These are phyloP conservation scores for Axinella damicornis DNA, from an alignment of 37 sponge, comb jelly and placozoan genomes.

Conservation along the genomic window DNA sequence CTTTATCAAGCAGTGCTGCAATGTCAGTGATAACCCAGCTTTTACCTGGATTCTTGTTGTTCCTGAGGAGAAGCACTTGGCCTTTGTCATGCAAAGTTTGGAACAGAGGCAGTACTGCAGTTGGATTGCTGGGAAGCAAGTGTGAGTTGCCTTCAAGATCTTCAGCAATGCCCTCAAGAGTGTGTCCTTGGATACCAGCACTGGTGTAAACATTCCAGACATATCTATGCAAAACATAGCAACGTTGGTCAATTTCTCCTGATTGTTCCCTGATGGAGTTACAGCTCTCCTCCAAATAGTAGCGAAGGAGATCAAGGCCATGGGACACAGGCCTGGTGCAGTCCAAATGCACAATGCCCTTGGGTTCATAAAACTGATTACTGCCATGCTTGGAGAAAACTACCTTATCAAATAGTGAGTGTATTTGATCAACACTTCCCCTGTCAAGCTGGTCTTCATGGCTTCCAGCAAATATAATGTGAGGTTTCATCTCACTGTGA, in stretches of 20 bases:
- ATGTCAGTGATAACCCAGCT: slow-evolving; percentile 21
- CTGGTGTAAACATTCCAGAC: background rate
- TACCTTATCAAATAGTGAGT: too few species aligned
- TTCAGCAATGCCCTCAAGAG: background rate
- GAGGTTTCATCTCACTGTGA: background rate
- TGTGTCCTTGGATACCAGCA: background rate
- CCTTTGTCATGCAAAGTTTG: slow-evolving; percentile 16
- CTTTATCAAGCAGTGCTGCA: slow-evolving; percentile 11
- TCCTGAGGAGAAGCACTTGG: background rate
- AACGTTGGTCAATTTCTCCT: background rate
- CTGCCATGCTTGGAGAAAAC: too few species aligned
- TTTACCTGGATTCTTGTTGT: background rate
- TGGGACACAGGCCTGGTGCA: background rate
- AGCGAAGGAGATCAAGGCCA: background rate
- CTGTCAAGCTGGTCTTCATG: background rate
- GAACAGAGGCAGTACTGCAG: background rate
- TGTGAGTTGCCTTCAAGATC: background rate
- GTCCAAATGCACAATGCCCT: background rate
- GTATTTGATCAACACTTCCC: background rate
- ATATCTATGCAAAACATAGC: slow-evolving; percentile 17
- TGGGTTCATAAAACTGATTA: background rate
- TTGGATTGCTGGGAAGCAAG: background rate
- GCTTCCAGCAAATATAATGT: slow-evolving; percentile 40
- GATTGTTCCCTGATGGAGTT: background rate
- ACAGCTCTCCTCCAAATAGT: background rate